Conservation (phyloP, 2,888 invertebrate species). For the Aleiodes alternator region DNA sequence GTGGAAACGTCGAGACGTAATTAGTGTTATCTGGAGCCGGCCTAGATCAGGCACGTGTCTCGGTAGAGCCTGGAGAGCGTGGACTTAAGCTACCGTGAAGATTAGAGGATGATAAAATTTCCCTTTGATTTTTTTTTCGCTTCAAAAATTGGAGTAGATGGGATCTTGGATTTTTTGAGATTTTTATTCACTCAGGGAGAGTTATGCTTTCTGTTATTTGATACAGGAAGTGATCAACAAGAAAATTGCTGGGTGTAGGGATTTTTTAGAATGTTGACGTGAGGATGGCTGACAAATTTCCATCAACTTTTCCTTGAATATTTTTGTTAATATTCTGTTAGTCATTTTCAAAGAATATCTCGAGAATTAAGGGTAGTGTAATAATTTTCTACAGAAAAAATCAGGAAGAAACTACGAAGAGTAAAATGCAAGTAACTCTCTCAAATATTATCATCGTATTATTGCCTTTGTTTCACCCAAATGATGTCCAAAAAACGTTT, state of each 20-base stretch:
- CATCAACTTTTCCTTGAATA: no score
- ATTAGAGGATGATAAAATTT: conserved; percentile 40
- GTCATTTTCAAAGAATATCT: no score
- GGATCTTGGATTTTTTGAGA: neutral
- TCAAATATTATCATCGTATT: no score
- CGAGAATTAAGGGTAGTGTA: no score
- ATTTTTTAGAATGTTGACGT: conserved; percentile 1
- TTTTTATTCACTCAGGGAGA: conserved; percentile 22
- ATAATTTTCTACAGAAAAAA: no score
- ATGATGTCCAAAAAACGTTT: no score
- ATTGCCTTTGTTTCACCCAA: no score
- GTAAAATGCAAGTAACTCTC: no score
- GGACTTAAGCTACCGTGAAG: conserved; percentile 50
- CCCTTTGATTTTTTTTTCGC: conserved; percentile 24
- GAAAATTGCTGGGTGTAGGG: neutral
- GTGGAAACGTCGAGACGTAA: conserved; percentile 48
- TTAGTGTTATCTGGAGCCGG: conserved; percentile 55
- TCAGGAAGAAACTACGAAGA: no score
- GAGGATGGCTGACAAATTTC: neutral
- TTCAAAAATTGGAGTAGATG: conserved; percentile 31
- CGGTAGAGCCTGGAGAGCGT: conserved; percentile 29
- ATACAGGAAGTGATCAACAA: neutral
- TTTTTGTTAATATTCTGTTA: no score
- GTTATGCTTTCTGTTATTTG: neutral
- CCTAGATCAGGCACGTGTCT: conserved; percentile 54